Conservation (phyloP, 2,797 vertebrate genomes). For the Apogon talboti region DNA sequence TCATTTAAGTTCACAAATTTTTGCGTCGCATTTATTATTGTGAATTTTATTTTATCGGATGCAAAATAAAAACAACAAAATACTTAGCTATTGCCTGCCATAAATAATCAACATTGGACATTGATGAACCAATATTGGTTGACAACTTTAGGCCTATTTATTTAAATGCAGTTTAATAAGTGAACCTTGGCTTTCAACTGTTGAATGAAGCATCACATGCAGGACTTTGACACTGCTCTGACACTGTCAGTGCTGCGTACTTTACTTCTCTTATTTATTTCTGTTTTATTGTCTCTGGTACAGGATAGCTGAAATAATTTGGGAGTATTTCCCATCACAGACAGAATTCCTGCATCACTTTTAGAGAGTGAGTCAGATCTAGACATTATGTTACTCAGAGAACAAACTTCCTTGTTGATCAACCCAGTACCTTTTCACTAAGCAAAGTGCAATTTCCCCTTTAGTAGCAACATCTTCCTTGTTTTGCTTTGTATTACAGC, state of each 20-base stretch:
- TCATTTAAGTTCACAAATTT: too few relatives aligned
- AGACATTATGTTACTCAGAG: conserved; percentile 13
- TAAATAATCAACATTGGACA: too few relatives aligned
- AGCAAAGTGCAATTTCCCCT: conserved; percentile 37
- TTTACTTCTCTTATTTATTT: background rate
- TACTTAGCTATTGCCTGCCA: too few relatives aligned
- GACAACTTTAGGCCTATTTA: too few relatives aligned
- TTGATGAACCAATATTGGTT: too few relatives aligned
- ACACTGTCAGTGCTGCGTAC: background rate
- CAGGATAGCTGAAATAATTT: background rate
- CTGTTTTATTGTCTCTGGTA: background rate
- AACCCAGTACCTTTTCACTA: conserved; percentile 18
- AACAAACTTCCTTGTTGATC: conserved; percentile 53
- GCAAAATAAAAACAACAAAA: too few relatives aligned
- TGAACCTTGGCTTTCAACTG: too few relatives aligned
- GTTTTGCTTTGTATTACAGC: conserved; percentile 12
- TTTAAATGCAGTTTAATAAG: too few relatives aligned
- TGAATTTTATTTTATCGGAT: too few relatives aligned
- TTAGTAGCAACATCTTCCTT: conserved; percentile 27
- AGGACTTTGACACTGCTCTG: background rate
- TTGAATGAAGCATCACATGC: too few relatives aligned
- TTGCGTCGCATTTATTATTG: too few relatives aligned
- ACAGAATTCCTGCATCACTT: conserved; percentile 1
- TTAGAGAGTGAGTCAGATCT: conserved; percentile 14
- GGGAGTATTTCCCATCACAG: background rate